phyloP scores from a whole-genome alignment of 2,113 vertebrate species.

The Baryphthengus martii region DNA sequence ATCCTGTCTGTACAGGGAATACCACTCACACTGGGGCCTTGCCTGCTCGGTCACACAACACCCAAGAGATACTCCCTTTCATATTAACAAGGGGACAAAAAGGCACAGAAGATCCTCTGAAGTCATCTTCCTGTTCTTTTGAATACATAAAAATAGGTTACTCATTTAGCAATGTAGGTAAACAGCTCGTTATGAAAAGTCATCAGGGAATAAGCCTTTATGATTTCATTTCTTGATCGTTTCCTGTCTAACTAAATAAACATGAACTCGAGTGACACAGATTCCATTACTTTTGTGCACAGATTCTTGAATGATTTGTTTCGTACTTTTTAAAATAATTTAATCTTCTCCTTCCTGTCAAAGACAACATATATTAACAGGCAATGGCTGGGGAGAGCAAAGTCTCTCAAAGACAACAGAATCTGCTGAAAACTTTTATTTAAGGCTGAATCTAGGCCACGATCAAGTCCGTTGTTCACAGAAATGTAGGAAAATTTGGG shows the following conservation, averaged over 20 bases:
- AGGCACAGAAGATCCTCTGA: constrained; percentile 10
- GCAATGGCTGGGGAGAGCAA: not conserved
- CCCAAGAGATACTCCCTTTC: not conserved
- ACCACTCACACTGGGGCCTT: not conserved
- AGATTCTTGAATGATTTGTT: constrained; percentile 20
- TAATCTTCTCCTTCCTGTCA: not conserved
- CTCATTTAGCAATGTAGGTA: constrained; percentile 53
- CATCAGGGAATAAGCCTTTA: constrained; percentile 48
- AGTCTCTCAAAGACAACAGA: not conserved
- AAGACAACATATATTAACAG: not conserved
- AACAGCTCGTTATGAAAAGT: constrained; percentile 44
- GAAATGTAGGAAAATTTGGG: not conserved
- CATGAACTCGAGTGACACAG: constrained; percentile 55
- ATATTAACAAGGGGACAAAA: not conserved
- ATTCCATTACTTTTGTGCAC: not conserved
- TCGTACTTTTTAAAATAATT: not conserved
- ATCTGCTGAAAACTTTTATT: not conserved
- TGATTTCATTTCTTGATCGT: constrained; percentile 58
- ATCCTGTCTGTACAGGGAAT: not conserved
- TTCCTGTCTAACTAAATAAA: constrained; percentile 65
- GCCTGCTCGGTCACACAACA: not conserved
- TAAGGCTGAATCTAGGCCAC: not conserved
- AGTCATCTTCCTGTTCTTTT: constrained; percentile 35
- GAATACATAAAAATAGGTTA: constrained; percentile 44
- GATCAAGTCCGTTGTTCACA: not conserved